Conservation (phyloP, 2,888 invertebrate genomes). For the Drosophila buzzatii region DNA sequence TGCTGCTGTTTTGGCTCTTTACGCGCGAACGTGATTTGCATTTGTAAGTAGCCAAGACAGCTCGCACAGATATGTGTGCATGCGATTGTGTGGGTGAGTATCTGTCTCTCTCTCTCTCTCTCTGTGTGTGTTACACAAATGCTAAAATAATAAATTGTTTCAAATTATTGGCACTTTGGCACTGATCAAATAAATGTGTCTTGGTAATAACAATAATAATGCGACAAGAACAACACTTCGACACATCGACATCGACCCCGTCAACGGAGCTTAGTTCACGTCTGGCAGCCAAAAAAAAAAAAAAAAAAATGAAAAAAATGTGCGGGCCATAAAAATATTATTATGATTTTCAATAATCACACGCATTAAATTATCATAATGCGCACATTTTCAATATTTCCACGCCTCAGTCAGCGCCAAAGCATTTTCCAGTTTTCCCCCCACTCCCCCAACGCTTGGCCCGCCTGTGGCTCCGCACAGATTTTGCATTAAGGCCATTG, state of each 20-base stretch:
- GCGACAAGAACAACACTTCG: slow-evolving; percentile 58
- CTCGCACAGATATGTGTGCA: neutral
- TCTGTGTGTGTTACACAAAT: slow-evolving; percentile 65
- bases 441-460: neutral
- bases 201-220: slow-evolving; percentile 80
- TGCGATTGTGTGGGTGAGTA: neutral
- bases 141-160: slow-evolving; percentile 80
- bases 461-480: slow-evolving; percentile 23
- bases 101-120: slow-evolving; percentile 1
- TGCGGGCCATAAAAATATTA: slow-evolving; percentile 68
- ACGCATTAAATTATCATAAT: slow-evolving; percentile 78
- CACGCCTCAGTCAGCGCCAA: slow-evolving; percentile 33
- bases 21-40: slow-evolving; percentile 78
- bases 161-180: slow-evolving; percentile 79
- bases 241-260: slow-evolving; percentile 17
- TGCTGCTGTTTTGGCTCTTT: slow-evolving; percentile 63
- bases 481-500: slow-evolving; percentile 48
- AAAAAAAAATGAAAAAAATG: slow-evolving; percentile 62
- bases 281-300: slow-evolving; percentile 31
- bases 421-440: slow-evolving; percentile 22
- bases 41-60: slow-evolving; percentile 62
- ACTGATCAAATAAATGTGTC: slow-evolving; percentile 77
- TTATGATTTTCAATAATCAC: slow-evolving; percentile 79
- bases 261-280: slow-evolving; percentile 32
- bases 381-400: slow-evolving; percentile 73